A percentile compares a stretch with the other conserved stretches of the same genome.
These are phyloP conservation scores for Hylia prasina DNA, from an alignment of 2,113 vertebrate genomes.

Conservation along the genomic window DNA sequence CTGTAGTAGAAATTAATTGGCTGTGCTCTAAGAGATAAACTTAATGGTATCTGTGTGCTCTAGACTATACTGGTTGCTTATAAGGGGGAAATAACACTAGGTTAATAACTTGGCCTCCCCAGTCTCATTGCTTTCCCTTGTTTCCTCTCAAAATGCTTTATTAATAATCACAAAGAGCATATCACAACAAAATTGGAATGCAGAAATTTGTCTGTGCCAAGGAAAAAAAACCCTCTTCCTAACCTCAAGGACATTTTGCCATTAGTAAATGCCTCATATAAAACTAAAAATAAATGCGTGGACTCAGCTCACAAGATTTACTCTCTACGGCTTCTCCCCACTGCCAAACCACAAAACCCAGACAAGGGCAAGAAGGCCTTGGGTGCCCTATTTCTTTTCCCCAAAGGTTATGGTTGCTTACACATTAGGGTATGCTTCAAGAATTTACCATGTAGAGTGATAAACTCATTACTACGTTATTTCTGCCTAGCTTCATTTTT, in stretches of 20 bases:
- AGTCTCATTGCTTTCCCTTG: not conserved
- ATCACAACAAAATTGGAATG: conserved; percentile 10
- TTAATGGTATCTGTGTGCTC: not conserved
- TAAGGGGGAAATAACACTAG: not conserved
- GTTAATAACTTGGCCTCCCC: conserved; percentile 20
- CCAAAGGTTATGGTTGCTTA: not conserved
- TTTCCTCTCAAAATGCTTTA: conserved; percentile 10
- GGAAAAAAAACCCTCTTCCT: not conserved
- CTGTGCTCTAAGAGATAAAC: not conserved
- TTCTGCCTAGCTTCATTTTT: not conserved
- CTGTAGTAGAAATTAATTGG: not conserved
- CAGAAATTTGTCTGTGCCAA: not conserved
- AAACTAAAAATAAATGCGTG: conserved; percentile 5
- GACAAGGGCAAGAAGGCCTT: not conserved
- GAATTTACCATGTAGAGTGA: not conserved
- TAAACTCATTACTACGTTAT: not conserved
- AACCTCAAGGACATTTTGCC: conserved; percentile 39
- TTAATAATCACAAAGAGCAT: conserved; percentile 33
- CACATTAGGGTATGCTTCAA: not conserved
- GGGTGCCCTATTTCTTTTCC: not conserved
- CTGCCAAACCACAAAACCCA: not conserved
- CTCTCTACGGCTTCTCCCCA: not conserved
- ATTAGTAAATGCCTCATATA: conserved; percentile 11
- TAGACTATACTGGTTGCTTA: not conserved
- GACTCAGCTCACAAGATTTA: not conserved